Conservation (phyloP, 2,797 vertebrate genomes). For the Enteromius treurensis region DNA sequence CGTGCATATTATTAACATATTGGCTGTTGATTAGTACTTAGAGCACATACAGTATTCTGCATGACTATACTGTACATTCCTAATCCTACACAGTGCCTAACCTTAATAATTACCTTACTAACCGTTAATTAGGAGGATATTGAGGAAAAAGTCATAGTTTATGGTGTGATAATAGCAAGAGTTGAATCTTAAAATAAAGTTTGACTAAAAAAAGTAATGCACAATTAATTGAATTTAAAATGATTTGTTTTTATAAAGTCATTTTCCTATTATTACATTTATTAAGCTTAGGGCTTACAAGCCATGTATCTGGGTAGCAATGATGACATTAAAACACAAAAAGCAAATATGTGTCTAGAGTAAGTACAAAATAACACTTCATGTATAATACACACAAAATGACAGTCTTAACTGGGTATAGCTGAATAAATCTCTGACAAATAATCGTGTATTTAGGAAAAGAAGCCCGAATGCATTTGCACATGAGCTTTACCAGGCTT, state of each 20-base stretch:
- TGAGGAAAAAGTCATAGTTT: background rate
- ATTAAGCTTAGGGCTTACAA: background rate
- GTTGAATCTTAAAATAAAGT: background rate
- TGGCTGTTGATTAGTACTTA: background rate
- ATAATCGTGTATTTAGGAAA: background rate
- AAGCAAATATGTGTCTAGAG: background rate
- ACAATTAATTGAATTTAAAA: background rate
- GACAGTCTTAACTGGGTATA: background rate
- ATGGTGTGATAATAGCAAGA: background rate
- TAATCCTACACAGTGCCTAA: background rate
- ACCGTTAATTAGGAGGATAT: background rate
- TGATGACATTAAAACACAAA: background rate
- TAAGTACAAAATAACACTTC: background rate
- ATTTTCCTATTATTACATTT: background rate
- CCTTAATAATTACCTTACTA: background rate
- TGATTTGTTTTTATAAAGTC: background rate
- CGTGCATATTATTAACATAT: background rate
- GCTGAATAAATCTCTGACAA: background rate
- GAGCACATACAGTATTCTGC: background rate
- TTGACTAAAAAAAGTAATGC: background rate
- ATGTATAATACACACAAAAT: background rate
- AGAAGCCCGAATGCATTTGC: constrained; percentile 11
- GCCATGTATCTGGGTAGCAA: background rate
- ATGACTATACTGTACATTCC: background rate
- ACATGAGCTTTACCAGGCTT: constrained; percentile 13